These are phyloP conservation scores for Hephaestus fuliginosus DNA, from an alignment of 2,797 vertebrate genomes.

Conservation along the genomic window DNA sequence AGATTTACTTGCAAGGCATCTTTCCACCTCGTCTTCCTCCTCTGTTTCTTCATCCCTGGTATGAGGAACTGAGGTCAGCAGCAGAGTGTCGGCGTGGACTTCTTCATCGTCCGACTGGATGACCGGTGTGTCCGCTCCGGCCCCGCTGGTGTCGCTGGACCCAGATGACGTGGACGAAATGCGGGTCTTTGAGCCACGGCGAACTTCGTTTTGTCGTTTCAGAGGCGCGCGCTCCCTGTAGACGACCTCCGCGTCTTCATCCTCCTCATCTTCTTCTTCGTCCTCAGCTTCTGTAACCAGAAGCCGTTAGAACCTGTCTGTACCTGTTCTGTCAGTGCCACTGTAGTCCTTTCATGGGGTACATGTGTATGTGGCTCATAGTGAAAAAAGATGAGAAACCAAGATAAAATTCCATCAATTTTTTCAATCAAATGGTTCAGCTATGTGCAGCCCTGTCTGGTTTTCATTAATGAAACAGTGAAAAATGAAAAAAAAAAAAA, in stretches of 20 bases:
- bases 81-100: conserved; percentile 85
- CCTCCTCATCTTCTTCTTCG: conserved; percentile 74
- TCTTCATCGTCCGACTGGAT: conserved; percentile 93
- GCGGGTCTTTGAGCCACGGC: conserved; percentile 82
- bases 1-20: conserved; percentile 48
- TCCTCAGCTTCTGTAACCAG: conserved; percentile 68
- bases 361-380: too few relatives aligned
- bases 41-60: conserved; percentile 79
- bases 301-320: conserved; percentile 20
- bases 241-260: conserved; percentile 76
- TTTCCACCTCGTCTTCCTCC: conserved; percentile 76
- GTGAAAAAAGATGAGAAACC: not conserved
- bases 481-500: not conserved
- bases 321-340: not conserved
- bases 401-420: not conserved
- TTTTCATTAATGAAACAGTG: not conserved
- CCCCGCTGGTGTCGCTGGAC: conserved; percentile 88
- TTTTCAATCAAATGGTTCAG: not conserved
- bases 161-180: conserved; percentile 89
- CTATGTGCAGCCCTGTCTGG: not conserved
- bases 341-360: not conserved
- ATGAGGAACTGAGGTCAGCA: conserved; percentile 76
- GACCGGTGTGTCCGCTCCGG: conserved; percentile 88
- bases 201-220: conserved; percentile 69
- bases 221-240: conserved; percentile 83